These are phyloP conservation scores for Pandemis cinnamomeana DNA, from an alignment of 2,888 invertebrate genomes.

Conservation along the genomic window DNA sequence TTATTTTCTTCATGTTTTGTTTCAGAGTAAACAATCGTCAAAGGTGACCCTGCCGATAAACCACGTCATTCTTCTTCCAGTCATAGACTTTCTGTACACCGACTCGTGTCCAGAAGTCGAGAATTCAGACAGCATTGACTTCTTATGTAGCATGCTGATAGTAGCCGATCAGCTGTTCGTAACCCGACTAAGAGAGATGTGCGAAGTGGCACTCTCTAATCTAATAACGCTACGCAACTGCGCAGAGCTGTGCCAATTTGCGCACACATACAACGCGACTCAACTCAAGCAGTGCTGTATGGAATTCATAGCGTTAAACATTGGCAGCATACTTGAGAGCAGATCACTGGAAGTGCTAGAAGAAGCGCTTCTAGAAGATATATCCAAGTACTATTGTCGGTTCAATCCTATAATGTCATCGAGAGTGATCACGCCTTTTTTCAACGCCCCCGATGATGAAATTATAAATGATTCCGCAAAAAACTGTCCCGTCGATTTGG, in stretches of 20 bases:
- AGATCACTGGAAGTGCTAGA: conserved; percentile 87
- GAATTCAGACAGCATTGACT: conserved; percentile 87
- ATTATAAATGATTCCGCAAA: conserved; percentile 72
- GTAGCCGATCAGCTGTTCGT: conserved; percentile 93
- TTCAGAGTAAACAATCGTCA: conserved; percentile 81
- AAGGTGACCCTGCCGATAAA: conserved; percentile 86
- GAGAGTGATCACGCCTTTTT: conserved; percentile 88
- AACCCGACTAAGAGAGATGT: conserved; percentile 87
- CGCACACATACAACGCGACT: conserved; percentile 89
- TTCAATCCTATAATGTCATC: conserved; percentile 85
- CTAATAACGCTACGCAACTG: conserved; percentile 90
- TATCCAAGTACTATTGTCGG: conserved; percentile 87
- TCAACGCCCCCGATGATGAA: conserved; percentile 86
- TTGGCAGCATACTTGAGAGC: conserved; percentile 88
- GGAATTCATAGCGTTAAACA: conserved; percentile 91
- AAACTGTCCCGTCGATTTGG: conserved; percentile 74
- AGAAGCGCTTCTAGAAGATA: conserved; percentile 84
- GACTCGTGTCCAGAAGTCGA: conserved; percentile 86
- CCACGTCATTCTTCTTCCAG: conserved; percentile 85
- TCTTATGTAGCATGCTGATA: conserved; percentile 89
- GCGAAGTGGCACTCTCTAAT: conserved; percentile 87
- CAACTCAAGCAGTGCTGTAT: conserved; percentile 89
- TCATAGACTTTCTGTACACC: conserved; percentile 91
- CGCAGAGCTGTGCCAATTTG: conserved; percentile 90
- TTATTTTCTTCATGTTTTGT: conserved; percentile 44